Percentiles rank a stretch among this genome's conserved stretches.
phyloP scores from a whole-genome alignment of 2,797 vertebrate genomes.

The Aldrovandia affinis region DNA sequence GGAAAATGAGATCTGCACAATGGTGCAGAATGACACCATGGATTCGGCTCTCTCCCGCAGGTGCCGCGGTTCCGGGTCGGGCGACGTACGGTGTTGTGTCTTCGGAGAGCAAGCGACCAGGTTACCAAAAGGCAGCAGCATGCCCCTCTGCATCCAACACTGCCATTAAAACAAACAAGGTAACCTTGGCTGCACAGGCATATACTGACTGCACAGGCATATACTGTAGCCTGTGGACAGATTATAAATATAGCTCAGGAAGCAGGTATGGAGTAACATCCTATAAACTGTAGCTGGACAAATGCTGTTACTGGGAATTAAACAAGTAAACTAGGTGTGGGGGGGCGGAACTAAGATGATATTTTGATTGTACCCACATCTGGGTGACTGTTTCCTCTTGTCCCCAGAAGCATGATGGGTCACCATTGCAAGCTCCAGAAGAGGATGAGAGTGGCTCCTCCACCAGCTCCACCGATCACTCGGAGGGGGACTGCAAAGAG shows the following conservation, averaged over 20 bases:
- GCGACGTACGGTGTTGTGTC: conserved; percentile 65
- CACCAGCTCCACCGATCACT: conserved; percentile 90
- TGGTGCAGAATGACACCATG: background rate
- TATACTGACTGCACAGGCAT: background rate
- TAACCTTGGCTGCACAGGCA: conserved; percentile 4
- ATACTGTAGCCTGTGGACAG: background rate
- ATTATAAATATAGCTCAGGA: background rate
- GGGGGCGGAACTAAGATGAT: too few species aligned
- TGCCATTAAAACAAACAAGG: conserved; percentile 62
- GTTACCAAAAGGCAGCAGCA: conserved; percentile 54
- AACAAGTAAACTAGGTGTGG: background rate
- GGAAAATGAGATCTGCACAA: background rate
- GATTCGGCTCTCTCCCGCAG: conserved; percentile 51
- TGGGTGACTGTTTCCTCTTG: conserved; percentile 27
- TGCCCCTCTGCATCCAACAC: conserved; percentile 68
- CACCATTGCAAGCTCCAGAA: conserved; percentile 67
- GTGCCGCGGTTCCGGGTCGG: conserved; percentile 66
- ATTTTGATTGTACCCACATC: conserved; percentile 5
- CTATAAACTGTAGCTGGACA: background rate
- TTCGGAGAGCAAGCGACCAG: conserved; percentile 56
- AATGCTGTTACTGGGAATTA: background rate
- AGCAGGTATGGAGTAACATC: background rate
- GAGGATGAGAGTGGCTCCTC: conserved; percentile 89
- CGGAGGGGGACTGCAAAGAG: conserved; percentile 85
- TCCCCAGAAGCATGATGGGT: conserved; percentile 51